Evolutionary conservation across 2,797 vertebrate species (phyloP).

Genomic region (Cuculus canorus): DNA sequence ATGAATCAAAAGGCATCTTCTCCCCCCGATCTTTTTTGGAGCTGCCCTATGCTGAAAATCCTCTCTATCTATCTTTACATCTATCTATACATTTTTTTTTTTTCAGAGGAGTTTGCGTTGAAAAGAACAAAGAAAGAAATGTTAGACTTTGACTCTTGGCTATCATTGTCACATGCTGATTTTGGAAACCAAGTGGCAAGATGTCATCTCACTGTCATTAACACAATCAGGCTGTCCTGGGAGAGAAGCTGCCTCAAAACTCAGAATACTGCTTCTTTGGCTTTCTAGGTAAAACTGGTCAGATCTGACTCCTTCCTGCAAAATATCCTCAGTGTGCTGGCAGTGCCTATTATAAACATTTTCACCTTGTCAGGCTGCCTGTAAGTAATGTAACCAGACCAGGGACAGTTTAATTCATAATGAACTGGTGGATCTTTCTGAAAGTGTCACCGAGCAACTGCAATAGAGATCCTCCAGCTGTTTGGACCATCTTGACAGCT

Average conservation of each 20-base stretch:
- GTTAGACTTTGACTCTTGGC: background rate
- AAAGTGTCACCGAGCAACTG: background rate
- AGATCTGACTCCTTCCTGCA: background rate
- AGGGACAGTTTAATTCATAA: background rate
- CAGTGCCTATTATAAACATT: background rate
- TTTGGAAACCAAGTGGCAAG: background rate
- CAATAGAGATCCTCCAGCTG: background rate
- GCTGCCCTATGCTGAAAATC: background rate
- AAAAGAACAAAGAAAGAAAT: background rate
- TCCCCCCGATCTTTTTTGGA: background rate
- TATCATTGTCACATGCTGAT: background rate
- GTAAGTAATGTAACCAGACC: background rate
- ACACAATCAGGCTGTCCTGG: background rate
- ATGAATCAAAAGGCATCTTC: background rate
- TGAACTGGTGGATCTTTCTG: background rate
- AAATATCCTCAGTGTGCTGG: background rate
- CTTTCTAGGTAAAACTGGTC: background rate
- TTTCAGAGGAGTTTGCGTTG: background rate
- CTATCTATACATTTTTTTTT: background rate
- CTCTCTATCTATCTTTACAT: background rate
- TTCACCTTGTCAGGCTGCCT: background rate
- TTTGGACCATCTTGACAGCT: background rate
- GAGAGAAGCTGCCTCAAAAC: background rate
- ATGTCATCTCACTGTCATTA: background rate
- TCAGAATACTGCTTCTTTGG: background rate